phyloP scores from a whole-genome alignment of 2,797 vertebrate genomes.

The Phalanger gymnotis region DNA sequence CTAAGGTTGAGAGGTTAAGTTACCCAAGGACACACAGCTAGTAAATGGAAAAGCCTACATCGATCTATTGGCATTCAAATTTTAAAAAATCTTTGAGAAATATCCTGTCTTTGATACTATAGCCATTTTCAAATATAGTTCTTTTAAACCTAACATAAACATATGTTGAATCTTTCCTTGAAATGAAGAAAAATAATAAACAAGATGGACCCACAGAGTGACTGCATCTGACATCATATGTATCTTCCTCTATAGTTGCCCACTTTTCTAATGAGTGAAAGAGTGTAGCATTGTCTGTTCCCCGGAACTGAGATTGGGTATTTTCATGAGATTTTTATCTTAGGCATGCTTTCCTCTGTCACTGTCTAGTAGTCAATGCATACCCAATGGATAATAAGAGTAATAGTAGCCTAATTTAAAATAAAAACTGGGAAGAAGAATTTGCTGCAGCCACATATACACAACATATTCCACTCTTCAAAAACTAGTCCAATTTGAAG shows the following conservation, averaged over 20 bases:
- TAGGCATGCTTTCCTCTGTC: background rate
- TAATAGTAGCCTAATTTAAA: background rate
- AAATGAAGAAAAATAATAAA: background rate
- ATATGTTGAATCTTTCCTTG: background rate
- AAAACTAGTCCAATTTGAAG: background rate
- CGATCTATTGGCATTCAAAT: background rate
- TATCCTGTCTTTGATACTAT: background rate
- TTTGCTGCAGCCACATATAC: background rate
- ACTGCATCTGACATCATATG: background rate
- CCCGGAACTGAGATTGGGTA: background rate
- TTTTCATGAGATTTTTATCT: background rate
- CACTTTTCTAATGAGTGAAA: background rate
- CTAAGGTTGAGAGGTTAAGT: background rate
- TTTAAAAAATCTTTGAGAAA: background rate
- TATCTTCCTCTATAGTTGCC: background rate
- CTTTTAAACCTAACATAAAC: background rate
- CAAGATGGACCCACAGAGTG: background rate
- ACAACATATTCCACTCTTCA: background rate
- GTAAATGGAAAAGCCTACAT: background rate
- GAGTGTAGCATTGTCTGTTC: background rate
- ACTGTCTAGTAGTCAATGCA: background rate
- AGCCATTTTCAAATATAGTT: background rate
- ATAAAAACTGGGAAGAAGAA: background rate
- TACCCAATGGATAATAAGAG: background rate
- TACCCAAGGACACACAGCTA: background rate